A percentile compares a stretch with the other conserved stretches of the same genome.
Evolutionary conservation across 2,888 invertebrate genomes (phyloP).

Genomic region (Melolontha melolontha): DNA sequence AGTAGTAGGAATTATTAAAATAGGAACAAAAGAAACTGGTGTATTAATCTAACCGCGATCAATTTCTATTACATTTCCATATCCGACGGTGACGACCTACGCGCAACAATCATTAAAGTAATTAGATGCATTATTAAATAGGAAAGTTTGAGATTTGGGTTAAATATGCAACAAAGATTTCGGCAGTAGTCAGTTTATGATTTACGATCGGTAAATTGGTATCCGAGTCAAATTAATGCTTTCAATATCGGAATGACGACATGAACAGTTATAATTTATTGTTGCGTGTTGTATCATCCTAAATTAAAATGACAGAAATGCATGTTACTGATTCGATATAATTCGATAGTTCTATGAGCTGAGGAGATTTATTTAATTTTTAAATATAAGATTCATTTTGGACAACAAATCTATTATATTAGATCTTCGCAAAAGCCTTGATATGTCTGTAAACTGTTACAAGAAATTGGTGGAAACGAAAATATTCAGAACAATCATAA

Average conservation of each 20-base stretch:
- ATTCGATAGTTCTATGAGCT: no score
- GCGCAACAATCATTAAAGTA: conserved; percentile 20
- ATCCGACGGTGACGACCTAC: conserved; percentile 13
- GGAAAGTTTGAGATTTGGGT: conserved; percentile 18
- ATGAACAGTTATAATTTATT: no score
- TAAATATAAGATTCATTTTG: no score
- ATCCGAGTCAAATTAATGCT: conserved; percentile 2
- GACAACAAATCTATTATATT: no score
- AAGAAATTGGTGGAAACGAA: no score
- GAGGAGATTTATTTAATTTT: no score
- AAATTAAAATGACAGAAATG: no score
- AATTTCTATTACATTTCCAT: conserved; percentile 34
- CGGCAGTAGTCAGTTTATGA: conserved; percentile 8
- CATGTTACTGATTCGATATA: no score
- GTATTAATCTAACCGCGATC: conserved; percentile 24
- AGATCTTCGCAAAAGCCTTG: no score
- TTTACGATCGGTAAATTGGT: conserved; percentile 23
- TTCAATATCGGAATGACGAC: neutral
- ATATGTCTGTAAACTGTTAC: no score
- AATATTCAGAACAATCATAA: no score
- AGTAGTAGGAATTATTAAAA: conserved; percentile 37
- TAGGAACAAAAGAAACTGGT: conserved; percentile 16
- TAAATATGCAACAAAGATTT: conserved; percentile 10
- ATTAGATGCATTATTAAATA: conserved; percentile 33
- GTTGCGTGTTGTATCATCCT: no score